Evolutionary conservation across 2,888 invertebrate species (phyloP).

Genomic region (Hypselothyrea guttata): DNA sequence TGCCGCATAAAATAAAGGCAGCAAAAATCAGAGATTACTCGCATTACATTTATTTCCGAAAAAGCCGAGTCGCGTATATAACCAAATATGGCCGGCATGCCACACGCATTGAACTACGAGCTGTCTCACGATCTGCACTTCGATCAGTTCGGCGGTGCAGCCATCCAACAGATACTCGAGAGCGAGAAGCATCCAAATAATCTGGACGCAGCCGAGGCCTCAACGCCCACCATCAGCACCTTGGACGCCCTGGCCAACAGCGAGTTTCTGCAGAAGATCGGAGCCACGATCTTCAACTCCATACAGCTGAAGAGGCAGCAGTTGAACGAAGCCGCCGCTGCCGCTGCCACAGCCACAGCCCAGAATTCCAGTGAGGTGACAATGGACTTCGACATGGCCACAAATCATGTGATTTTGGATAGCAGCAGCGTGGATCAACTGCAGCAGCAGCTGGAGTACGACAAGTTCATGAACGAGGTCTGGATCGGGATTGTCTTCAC

Average conservation of each 20-base stretch:
- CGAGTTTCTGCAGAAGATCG: slow-evolving; percentile 79
- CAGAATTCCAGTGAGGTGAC: slow-evolving; percentile 44
- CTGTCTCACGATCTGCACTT: slow-evolving; percentile 79
- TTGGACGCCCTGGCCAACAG: slow-evolving; percentile 57
- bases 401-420: slow-evolving; percentile 78
- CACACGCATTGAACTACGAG: slow-evolving; percentile 79
- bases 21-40: slow-evolving; percentile 28
- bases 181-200: slow-evolving; percentile 56
- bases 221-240: slow-evolving; percentile 74
- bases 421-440: slow-evolving; percentile 76
- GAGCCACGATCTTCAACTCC: slow-evolving; percentile 78
- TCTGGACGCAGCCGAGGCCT: slow-evolving; percentile 48
- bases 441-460: slow-evolving; percentile 83
- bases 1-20: slow-evolving; percentile 26
- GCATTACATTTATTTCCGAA: slow-evolving; percentile 30
- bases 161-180: slow-evolving; percentile 73
- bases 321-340: slow-evolving; percentile 29
- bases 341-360: background rate
- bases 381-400: slow-evolving; percentile 69
- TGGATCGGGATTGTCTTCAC: slow-evolving; percentile 86
- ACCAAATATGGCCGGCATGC: slow-evolving; percentile 74
- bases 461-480: slow-evolving; percentile 85
- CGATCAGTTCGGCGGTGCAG: slow-evolving; percentile 72
- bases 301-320: slow-evolving; percentile 71
- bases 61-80: slow-evolving; percentile 36